phyloP scores from a whole-genome alignment of 2,113 vertebrate genomes.

The Carettochelys insculpta region DNA sequence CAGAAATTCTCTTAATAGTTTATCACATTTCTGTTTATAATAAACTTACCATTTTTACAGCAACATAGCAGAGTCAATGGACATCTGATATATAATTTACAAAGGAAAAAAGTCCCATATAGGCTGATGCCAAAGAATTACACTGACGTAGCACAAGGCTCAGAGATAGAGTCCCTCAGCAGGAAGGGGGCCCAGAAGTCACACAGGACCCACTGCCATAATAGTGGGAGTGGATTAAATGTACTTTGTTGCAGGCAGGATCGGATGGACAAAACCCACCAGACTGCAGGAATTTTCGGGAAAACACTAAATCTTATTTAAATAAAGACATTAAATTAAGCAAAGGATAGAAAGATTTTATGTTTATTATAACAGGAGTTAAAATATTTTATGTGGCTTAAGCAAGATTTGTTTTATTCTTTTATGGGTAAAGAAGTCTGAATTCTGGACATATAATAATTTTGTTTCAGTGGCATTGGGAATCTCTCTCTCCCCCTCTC shows the following conservation, averaged over 20 bases:
- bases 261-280: not conserved
- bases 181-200: not conserved
- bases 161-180: not conserved
- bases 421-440: no score
- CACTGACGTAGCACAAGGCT: not conserved
- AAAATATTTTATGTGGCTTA: not conserved
- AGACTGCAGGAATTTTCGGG: not conserved
- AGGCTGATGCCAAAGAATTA: not conserved
- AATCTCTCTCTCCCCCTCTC: not conserved
- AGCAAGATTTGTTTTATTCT: no score
- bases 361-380: not conserved
- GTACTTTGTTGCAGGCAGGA: not conserved
- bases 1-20: not conserved
- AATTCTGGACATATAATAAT: no score
- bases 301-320: not conserved
- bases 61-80: constrained; percentile 3
- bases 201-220: not conserved
- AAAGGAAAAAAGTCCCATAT: constrained; percentile 1
- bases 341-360: not conserved
- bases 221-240: not conserved
- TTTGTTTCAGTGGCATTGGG: not conserved
- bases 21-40: not conserved
- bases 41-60: constrained; percentile 58
- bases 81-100: constrained; percentile 55
- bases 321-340: not conserved